These are phyloP conservation scores for Pterocles orientalis DNA, from an alignment of 2,113 vertebrate species.

Conservation along the genomic window DNA sequence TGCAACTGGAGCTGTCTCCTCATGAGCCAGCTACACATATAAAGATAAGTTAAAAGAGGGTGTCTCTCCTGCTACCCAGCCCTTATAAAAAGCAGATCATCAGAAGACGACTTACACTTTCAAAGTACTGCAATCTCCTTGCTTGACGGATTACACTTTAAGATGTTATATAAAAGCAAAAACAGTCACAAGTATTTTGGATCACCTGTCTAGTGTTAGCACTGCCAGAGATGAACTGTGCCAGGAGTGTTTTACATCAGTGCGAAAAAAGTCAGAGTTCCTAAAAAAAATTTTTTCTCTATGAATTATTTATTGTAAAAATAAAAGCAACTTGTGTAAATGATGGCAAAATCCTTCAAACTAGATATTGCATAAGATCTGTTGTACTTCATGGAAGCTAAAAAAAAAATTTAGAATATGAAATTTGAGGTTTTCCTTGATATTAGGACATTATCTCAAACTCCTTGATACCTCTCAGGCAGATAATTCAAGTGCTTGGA, in stretches of 20 bases:
- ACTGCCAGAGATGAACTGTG: slow-evolving; percentile 12
- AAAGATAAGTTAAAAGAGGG: neutral
- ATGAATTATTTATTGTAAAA: slow-evolving; percentile 52
- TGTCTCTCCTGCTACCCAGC: neutral
- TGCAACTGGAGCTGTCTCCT: slow-evolving; percentile 52
- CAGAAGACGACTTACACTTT: slow-evolving; percentile 20
- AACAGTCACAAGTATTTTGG: slow-evolving; percentile 53
- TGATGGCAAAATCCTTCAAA: slow-evolving; percentile 30
- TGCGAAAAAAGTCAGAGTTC: slow-evolving; percentile 19
- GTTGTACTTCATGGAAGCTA: neutral
- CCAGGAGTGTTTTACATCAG: slow-evolving; percentile 41
- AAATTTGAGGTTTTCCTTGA: neutral
- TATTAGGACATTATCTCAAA: neutral
- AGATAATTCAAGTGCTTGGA: neutral
- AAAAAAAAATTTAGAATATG: neutral
- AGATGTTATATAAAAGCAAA: slow-evolving; percentile 55
- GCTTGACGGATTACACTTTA: slow-evolving; percentile 42
- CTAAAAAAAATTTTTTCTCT: neutral
- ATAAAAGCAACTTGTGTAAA: slow-evolving; percentile 13
- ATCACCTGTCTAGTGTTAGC: slow-evolving; percentile 30
- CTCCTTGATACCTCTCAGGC: neutral
- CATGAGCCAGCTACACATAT: neutral
- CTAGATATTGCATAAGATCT: neutral
- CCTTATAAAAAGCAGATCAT: slow-evolving; percentile 35
- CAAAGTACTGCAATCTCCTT: slow-evolving; percentile 24